Percentiles rank a stretch among this genome's conserved stretches.
These are phyloP conservation scores for Mustela nigripes DNA, from an alignment of 2,113 vertebrate genomes.

Conservation along the genomic window DNA sequence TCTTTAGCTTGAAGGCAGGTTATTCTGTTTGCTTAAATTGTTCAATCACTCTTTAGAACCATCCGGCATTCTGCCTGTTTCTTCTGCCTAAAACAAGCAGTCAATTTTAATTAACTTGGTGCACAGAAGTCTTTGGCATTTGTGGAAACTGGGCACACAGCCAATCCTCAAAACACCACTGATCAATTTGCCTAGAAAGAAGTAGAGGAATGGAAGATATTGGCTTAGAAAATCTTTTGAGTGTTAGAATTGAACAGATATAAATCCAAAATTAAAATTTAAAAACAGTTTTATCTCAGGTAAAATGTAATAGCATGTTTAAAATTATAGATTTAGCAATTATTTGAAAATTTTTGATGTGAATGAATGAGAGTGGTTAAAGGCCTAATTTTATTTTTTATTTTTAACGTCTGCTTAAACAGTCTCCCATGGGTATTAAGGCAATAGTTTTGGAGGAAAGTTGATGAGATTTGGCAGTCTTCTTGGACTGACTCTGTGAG, in stretches of 20 bases:
- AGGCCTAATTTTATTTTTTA: background rate
- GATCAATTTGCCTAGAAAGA: slow-evolving; percentile 87
- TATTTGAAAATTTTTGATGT: background rate
- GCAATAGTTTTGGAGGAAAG: slow-evolving; percentile 44
- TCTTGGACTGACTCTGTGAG: slow-evolving; percentile 9
- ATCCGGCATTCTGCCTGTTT: slow-evolving; percentile 82
- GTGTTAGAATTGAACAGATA: slow-evolving; percentile 77
- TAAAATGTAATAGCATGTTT: background rate
- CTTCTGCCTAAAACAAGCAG: slow-evolving; percentile 88
- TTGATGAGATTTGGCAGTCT: background rate
- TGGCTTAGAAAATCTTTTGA: slow-evolving; percentile 78
- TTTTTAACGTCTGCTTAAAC: slow-evolving; percentile 15
- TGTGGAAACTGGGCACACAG: slow-evolving; percentile 86
- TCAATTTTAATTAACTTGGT: slow-evolving; percentile 92
- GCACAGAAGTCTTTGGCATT: slow-evolving; percentile 85
- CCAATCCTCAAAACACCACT: slow-evolving; percentile 85
- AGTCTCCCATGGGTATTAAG: background rate
- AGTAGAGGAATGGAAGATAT: slow-evolving; percentile 82
- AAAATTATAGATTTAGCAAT: slow-evolving; percentile 47
- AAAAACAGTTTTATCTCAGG: background rate
- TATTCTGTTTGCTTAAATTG: slow-evolving; percentile 85
- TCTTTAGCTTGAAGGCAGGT: slow-evolving; percentile 74
- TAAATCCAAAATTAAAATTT: slow-evolving; percentile 80
- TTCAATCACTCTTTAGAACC: slow-evolving; percentile 83
- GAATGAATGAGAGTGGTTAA: background rate